Evolutionary conservation across 2,797 vertebrate species (phyloP).

Genomic region (Sebastolobus alascanus): DNA sequence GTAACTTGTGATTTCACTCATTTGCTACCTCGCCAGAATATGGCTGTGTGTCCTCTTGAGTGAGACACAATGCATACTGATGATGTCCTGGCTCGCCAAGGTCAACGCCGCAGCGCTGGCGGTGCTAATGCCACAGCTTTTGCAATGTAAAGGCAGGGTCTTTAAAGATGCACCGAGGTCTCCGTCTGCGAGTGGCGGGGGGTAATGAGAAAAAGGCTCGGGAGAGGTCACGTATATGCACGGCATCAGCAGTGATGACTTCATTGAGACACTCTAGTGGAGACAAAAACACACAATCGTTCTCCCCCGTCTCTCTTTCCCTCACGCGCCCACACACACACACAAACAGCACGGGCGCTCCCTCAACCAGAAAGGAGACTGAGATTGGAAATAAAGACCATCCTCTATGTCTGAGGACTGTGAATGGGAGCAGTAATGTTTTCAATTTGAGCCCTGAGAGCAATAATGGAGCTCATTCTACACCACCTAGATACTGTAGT

Average conservation of each 20-base stretch:
- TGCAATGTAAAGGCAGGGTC: constrained; percentile 69
- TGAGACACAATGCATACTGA: constrained; percentile 73
- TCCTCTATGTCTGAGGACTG: constrained; percentile 81
- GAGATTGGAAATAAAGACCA: constrained; percentile 83
- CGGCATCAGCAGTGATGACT: constrained; percentile 69
- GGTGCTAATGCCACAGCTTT: constrained; percentile 71
- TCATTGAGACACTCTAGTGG: constrained; percentile 62
- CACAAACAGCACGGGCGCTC: constrained; percentile 57
- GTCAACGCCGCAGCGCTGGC: constrained; percentile 55
- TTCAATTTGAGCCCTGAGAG: constrained; percentile 84
- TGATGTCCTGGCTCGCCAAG: constrained; percentile 64
- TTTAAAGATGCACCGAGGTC: constrained; percentile 77
- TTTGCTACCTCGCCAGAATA: constrained; percentile 46
- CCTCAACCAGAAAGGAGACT: constrained; percentile 82
- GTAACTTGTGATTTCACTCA: constrained; percentile 43
- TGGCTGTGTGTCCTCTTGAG: constrained; percentile 56
- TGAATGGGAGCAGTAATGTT: constrained; percentile 84
- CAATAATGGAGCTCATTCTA: constrained; percentile 84
- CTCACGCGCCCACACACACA: constrained; percentile 22
- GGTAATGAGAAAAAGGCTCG: constrained; percentile 69
- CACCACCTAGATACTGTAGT: constrained; percentile 78
- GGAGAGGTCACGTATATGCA: constrained; percentile 77
- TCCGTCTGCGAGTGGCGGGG: constrained; percentile 60
- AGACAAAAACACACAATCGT: constrained; percentile 63
- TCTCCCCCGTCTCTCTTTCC: not conserved